A percentile compares a stretch with the other conserved stretches of the same genome.
phyloP scores from a whole-genome alignment of 2,888 invertebrate genomes.

The Tipula lateralis region DNA sequence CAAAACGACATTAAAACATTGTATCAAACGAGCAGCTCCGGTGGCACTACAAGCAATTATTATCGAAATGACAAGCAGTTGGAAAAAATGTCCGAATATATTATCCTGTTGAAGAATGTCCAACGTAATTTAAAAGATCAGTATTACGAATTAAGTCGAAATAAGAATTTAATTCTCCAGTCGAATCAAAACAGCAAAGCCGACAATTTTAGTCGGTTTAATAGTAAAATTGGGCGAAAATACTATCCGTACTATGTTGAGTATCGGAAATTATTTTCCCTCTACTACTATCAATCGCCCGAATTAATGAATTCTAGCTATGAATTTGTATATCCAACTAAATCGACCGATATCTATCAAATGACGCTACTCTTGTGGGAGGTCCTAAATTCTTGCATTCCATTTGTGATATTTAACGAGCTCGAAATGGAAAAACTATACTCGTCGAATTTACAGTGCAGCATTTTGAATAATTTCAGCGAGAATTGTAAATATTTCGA shows the following conservation, averaged over 20 bases:
- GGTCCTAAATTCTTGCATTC: conserved; percentile 36
- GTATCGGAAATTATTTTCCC: conserved; percentile 35
- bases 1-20: conserved; percentile 28
- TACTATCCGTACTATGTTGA: conserved; percentile 35
- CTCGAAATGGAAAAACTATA: conserved; percentile 35
- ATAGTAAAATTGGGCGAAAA: conserved; percentile 29
- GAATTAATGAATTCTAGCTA: conserved; percentile 33
- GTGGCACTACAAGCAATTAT: not conserved
- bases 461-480: conserved; percentile 33
- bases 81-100: conserved; percentile 14
- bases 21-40: not conserved
- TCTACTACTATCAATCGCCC: conserved; percentile 37
- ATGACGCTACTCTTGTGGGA: conserved; percentile 37
- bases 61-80: not conserved
- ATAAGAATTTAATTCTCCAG: not conserved
- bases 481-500: conserved; percentile 33
- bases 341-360: conserved; percentile 35
- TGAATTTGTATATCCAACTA: conserved; percentile 36
- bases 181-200: not conserved
- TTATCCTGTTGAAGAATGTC: not conserved
- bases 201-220: conserved; percentile 11
- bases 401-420: conserved; percentile 35
- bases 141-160: conserved; percentile 19
- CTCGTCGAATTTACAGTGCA: conserved; percentile 28
- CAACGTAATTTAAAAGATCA: not conserved